Conservation (phyloP, 2,888 invertebrate species). For the Hemistola chrysoprasaria region DNA sequence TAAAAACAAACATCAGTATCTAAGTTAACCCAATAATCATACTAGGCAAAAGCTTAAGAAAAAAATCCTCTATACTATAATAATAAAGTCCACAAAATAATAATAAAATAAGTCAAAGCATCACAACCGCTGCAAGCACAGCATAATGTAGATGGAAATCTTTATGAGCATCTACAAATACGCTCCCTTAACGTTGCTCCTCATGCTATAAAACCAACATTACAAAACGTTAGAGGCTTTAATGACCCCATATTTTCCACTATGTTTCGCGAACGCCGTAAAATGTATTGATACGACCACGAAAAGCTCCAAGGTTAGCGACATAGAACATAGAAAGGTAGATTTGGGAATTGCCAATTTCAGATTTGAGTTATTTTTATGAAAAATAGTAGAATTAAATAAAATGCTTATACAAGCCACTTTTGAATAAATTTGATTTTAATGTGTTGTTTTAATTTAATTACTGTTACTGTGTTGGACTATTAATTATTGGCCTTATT, state of each 20-base stretch:
- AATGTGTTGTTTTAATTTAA: no score
- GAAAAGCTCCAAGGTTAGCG: slow-evolving; percentile 31
- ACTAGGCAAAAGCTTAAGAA: background rate
- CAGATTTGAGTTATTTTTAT: background rate
- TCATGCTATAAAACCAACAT: slow-evolving; percentile 45
- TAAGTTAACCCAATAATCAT: no score
- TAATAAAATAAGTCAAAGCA: slow-evolving; percentile 24
- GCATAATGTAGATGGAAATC: slow-evolving; percentile 36
- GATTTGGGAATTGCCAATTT: background rate
- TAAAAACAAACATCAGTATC: no score
- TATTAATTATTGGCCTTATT: no score
- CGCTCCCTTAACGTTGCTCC: slow-evolving; percentile 30
- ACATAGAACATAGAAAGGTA: slow-evolving; percentile 4
- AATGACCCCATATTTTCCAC: slow-evolving; percentile 53
- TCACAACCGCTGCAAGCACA: slow-evolving; percentile 24
- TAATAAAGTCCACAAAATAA: slow-evolving; percentile 13
- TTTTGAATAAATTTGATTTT: no score
- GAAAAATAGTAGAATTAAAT: no score
- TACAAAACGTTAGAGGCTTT: slow-evolving; percentile 42
- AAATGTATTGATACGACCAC: slow-evolving; percentile 43
- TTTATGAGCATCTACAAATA: slow-evolving; percentile 34
- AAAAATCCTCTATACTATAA: slow-evolving; percentile 6
- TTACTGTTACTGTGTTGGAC: no score
- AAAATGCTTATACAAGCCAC: no score
- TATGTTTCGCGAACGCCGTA: slow-evolving; percentile 46